Evolutionary conservation across 2,888 invertebrate genomes (phyloP), one percentile per base, ranked within the genome.

Genomic region (Pelosia muscerda): DNA sequence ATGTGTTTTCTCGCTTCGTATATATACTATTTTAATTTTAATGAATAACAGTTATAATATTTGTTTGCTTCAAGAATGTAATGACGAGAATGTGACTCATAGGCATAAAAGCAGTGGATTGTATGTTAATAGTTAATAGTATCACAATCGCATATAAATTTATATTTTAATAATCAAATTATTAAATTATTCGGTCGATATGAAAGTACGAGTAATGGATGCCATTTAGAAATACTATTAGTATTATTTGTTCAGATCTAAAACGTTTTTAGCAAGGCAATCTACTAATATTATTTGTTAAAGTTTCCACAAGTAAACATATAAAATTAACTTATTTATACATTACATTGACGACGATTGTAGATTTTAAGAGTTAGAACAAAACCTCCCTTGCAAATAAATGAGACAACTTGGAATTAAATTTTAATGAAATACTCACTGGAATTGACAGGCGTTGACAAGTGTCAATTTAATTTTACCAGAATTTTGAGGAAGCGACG

Each of bases 351-450:
- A n/a, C n/a, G n/a, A n/a, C n/a, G n/a, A 56, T 19, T 22, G 19
- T 8, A 62, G 22, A 66, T 63, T 65, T 70, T 28, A 61, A 42
- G 31, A 53, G 25, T 28, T 68, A 60, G 73, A 74, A 82, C 81
- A 80, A 81, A 74, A 65, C 63, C 70, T 74, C 69, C 66, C 74
- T 75, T 63, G 65, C 70, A 75, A 83, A 83, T 80, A 79, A 84
- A 78, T 76, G 65, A 73, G 72, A 73, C 72, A 78, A 74, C 74
- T 79, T 79, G 70, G 76, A 82, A 81, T 84, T 79, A 76, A 82
- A 82, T 81, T 85, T 79, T 68, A 79, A 78, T 82, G 74, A 82
- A 84, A 82, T 67, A 75, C 71, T 75, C 69, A 53, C 66, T 77
- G 74, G 73, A 83, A 81, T 82, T 84, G 83, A 81, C 83, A 80